These are phyloP conservation scores for Turritopsis dohrnii DNA, from an alignment of 30 jellyfish, hydroid and myxozoan genomes.

Conservation along the genomic window DNA sequence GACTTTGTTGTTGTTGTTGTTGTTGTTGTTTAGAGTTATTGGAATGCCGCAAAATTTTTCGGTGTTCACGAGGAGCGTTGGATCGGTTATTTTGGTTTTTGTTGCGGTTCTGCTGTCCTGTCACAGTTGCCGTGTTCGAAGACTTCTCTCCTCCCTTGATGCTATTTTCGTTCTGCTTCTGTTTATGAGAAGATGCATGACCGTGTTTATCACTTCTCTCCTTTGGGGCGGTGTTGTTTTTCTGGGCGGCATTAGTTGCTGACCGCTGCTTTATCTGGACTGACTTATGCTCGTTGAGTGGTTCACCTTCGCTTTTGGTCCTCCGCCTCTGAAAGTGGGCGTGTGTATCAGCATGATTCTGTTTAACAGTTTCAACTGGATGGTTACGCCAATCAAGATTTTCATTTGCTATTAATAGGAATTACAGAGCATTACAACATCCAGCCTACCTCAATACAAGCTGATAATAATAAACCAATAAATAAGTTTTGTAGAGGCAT, in stretches of 20 bases:
- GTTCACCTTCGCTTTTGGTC: slow-evolving; percentile 40
- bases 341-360: neutral
- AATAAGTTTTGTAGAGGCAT: too few relatives aligned
- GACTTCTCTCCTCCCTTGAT: neutral
- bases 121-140: neutral
- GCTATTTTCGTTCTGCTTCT: slow-evolving; percentile 8
- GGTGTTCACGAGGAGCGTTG: slow-evolving; percentile 37
- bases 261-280: slow-evolving; percentile 19
- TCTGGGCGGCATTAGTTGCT: slow-evolving; percentile 22
- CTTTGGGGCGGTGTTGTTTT: neutral
- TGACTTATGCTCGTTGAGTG: slow-evolving; percentile 10
- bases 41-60: slow-evolving; percentile 32
- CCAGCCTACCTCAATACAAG: neutral
- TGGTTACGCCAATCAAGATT: slow-evolving; percentile 34
- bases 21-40: slow-evolving; percentile 18
- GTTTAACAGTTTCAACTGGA: neutral
- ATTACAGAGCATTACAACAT: neutral
- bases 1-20: slow-evolving; percentile 24
- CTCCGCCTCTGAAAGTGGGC: slow-evolving; percentile 29
- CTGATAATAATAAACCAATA: too few relatives aligned
- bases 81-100: slow-evolving; percentile 53
- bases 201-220: neutral
- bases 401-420: neutral
- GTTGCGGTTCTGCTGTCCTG: slow-evolving; percentile 18
- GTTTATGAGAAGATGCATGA: neutral